These are phyloP conservation scores for Chlorodrepanis virens DNA, from an alignment of 2,113 vertebrate genomes.

Conservation along the genomic window DNA sequence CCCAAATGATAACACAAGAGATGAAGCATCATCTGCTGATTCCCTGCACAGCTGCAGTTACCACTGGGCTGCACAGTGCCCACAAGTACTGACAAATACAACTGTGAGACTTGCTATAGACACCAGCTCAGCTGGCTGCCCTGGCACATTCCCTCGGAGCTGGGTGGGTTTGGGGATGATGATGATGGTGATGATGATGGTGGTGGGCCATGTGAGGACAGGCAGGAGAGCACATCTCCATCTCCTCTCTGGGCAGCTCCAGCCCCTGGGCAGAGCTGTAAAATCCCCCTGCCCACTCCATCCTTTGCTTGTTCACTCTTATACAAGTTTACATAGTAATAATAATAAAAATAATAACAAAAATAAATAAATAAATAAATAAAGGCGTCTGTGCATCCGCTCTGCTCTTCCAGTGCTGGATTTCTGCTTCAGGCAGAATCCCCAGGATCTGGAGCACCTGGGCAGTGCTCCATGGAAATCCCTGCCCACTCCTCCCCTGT, in stretches of 20 bases:
- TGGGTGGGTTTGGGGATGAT: background rate
- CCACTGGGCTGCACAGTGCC: rapidly evolving
- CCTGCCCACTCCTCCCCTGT: rapidly evolving
- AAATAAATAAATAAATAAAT: background rate
- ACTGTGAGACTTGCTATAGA: background rate
- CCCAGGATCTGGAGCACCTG: background rate
- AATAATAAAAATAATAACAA: background rate
- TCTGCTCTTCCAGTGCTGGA: background rate
- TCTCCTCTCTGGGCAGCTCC: background rate
- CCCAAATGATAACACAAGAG: background rate
- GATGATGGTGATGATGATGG: background rate
- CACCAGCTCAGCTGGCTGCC: background rate
- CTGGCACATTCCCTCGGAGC: rapidly evolving
- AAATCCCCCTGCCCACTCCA: background rate
- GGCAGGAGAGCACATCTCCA: background rate
- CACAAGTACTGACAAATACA: background rate
- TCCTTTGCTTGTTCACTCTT: background rate
- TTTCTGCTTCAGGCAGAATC: background rate
- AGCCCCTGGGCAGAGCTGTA: background rate
- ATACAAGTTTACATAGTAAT: background rate
- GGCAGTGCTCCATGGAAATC: background rate
- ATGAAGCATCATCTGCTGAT: background rate
- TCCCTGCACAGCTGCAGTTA: background rate
- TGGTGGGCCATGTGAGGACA: background rate
- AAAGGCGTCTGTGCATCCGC: constrained; percentile 7